A percentile compares a stretch with the other conserved stretches of the same genome.
Evolutionary conservation across 2,888 invertebrate genomes (phyloP).

Genomic region (Mythimna lalbum): DNA sequence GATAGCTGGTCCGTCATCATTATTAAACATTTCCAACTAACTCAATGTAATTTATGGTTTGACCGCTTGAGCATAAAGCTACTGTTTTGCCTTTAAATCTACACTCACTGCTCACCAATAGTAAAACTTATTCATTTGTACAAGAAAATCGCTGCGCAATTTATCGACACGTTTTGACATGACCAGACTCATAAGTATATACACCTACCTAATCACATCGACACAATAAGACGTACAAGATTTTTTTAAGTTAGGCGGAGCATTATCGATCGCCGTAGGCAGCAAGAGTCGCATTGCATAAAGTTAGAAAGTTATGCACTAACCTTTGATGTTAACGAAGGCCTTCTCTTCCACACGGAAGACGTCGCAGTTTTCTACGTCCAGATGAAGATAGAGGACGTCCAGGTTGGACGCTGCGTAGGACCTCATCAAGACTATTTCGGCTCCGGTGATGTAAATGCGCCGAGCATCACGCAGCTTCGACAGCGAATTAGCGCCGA

Average conservation of each 20-base stretch:
- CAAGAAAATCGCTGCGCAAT: conserved; percentile 47
- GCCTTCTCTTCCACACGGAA: conserved; percentile 92
- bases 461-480: conserved; percentile 89
- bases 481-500: conserved; percentile 90
- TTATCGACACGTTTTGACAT: conserved; percentile 22
- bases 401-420: conserved; percentile 91
- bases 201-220: conserved; percentile 4
- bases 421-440: conserved; percentile 89
- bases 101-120: conserved; percentile 22
- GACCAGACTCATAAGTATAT: conserved; percentile 11
- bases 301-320: conserved; percentile 25
- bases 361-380: conserved; percentile 91
- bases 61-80: conserved; percentile 15
- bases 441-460: conserved; percentile 89
- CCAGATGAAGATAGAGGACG: conserved; percentile 91
- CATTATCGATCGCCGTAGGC: conserved; percentile 45
- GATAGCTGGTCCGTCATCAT: conserved; percentile 1
- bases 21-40: conserved; percentile 6
- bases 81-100: conserved; percentile 33
- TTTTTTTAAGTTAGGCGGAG: conserved; percentile 24
- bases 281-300: conserved; percentile 39
- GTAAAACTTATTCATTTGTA: conserved; percentile 9
- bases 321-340: conserved; percentile 91
- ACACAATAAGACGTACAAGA: conserved; percentile 9
- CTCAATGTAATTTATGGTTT: conserved; percentile 27